Conservation (phyloP, 1,140 invertebrate species). For the Diabrotica virgifera region DNA sequence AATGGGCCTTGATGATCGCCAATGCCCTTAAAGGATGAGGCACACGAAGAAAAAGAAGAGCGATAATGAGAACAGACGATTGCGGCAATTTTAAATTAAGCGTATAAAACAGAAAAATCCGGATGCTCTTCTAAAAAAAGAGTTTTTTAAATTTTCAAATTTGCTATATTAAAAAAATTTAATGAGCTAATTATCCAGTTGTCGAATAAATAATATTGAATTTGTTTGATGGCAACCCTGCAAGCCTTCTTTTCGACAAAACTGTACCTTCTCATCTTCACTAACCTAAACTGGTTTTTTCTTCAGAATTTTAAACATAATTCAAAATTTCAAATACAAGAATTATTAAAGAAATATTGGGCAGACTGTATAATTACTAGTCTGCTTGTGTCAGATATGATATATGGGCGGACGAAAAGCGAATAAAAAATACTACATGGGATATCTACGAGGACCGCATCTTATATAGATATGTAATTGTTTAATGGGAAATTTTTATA, state of each 20-base stretch:
- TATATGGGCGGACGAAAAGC: conserved; percentile 18
- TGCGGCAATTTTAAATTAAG: too few species aligned
- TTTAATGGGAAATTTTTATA: too few species aligned
- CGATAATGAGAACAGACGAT: too few species aligned
- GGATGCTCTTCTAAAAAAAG: too few species aligned
- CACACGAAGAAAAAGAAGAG: too few species aligned
- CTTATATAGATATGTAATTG: too few species aligned
- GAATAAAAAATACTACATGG: background rate
- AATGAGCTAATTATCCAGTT: too few species aligned
- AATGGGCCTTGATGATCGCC: too few species aligned
- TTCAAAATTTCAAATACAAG: conserved; percentile 24
- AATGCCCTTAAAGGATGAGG: too few species aligned
- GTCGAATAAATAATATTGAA: background rate
- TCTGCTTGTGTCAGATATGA: conserved; percentile 24
- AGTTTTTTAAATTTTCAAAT: too few species aligned
- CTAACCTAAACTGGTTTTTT: conserved; percentile 21
- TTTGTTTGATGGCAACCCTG: background rate
- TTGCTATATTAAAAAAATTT: too few species aligned
- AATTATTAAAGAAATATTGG: conserved; percentile 25
- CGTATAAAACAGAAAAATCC: too few species aligned
- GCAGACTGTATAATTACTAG: conserved; percentile 25
- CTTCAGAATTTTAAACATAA: conserved; percentile 24
- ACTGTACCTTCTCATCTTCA: conserved; percentile 10
- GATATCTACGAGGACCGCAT: background rate
- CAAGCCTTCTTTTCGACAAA: conserved; percentile 10